Evolutionary conservation across 2,888 invertebrate species (phyloP).

Genomic region (Aphrophora alni): DNA sequence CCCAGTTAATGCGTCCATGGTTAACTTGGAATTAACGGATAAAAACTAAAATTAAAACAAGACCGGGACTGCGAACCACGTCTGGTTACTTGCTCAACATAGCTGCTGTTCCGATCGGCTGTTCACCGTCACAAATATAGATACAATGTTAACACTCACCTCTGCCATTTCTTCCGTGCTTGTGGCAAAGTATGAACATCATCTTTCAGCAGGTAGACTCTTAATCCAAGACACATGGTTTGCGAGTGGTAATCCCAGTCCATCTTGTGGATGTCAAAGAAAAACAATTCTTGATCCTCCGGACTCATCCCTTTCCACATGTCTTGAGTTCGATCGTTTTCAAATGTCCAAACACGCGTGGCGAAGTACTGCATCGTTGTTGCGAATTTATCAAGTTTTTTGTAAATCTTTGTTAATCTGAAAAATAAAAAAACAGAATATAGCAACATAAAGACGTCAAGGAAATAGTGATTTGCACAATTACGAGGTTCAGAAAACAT

Average conservation of each 20-base stretch:
- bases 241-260: slow-evolving; percentile 62
- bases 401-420: slow-evolving; percentile 61
- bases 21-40: too few species aligned
- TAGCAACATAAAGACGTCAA: too few species aligned
- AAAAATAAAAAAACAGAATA: slow-evolving; percentile 22
- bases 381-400: slow-evolving; percentile 59
- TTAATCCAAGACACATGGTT: slow-evolving; percentile 61
- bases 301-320: slow-evolving; percentile 56
- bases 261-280: slow-evolving; percentile 59
- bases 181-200: slow-evolving; percentile 56
- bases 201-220: slow-evolving; percentile 61
- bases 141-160: slow-evolving; percentile 46
- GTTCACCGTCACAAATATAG: too few species aligned
- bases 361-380: slow-evolving; percentile 61
- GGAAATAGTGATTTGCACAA: too few species aligned
- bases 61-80: too few species aligned
- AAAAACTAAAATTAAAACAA: too few species aligned
- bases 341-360: slow-evolving; percentile 60
- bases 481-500: too few species aligned
- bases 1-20: too few species aligned
- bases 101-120: too few species aligned
- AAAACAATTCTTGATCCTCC: slow-evolving; percentile 56
- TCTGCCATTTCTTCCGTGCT: slow-evolving; percentile 55
- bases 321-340: slow-evolving; percentile 54
- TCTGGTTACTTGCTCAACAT: too few species aligned